Conservation (phyloP, 1,140 invertebrate species). For the Lordiphosa clarofinis region DNA sequence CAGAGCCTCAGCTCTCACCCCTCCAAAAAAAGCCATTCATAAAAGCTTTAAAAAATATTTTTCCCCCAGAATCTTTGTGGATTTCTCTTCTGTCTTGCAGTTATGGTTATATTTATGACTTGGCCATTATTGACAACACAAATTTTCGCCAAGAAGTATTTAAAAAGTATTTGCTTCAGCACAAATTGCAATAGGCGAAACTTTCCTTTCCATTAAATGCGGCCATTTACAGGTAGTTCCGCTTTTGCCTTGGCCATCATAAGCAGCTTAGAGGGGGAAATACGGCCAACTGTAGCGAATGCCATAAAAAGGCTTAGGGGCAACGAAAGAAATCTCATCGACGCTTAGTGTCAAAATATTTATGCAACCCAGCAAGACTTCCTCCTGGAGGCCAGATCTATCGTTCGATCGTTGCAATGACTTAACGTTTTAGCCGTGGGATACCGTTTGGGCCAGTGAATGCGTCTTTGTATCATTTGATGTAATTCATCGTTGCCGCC, state of each 20-base stretch:
- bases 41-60: no score
- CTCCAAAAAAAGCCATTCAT: no score
- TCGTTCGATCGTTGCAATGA: slow-evolving; percentile 50
- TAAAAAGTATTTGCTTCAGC: slow-evolving; percentile 7
- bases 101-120: slow-evolving; percentile 34
- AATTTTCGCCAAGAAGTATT: slow-evolving; percentile 38
- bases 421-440: slow-evolving; percentile 63
- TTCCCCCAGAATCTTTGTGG: no score
- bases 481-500: slow-evolving; percentile 66
- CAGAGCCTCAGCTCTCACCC: no score
- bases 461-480: slow-evolving; percentile 50
- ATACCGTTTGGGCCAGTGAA: slow-evolving; percentile 13
- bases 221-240: slow-evolving; percentile 33
- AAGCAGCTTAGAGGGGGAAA: slow-evolving; percentile 57
- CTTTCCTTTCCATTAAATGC: slow-evolving; percentile 23
- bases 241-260: slow-evolving; percentile 28
- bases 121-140: slow-evolving; percentile 32
- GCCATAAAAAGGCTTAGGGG: slow-evolving; percentile 54
- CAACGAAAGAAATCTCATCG: slow-evolving; percentile 31
- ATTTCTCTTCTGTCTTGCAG: no score
- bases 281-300: slow-evolving; percentile 49
- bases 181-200: slow-evolving; percentile 38
- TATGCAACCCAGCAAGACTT: slow-evolving; percentile 69
- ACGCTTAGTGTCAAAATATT: slow-evolving; percentile 75
- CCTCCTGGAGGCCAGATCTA: slow-evolving; percentile 43